These are phyloP conservation scores for Myrmecobius fasciatus DNA, from an alignment of 2,113 vertebrate genomes.

Conservation along the genomic window DNA sequence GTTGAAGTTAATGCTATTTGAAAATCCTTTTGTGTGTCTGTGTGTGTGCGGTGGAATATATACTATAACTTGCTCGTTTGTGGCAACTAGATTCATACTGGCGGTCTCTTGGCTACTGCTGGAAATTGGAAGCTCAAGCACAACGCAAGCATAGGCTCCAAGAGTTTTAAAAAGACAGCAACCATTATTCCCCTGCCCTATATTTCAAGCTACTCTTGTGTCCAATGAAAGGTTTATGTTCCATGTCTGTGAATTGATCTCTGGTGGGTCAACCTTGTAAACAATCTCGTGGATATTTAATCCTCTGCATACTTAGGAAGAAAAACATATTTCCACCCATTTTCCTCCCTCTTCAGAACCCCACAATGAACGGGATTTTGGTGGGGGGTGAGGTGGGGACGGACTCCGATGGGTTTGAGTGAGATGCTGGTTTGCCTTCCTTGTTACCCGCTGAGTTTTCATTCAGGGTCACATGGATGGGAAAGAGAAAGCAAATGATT, in stretches of 20 bases:
- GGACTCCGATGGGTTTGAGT: slow-evolving; percentile 54
- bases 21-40: slow-evolving; percentile 84
- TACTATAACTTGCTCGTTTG: slow-evolving; percentile 88
- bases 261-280: slow-evolving; percentile 53
- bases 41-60: slow-evolving; percentile 86
- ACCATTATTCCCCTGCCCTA: slow-evolving; percentile 63
- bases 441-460: slow-evolving; percentile 48
- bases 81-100: slow-evolving; percentile 88
- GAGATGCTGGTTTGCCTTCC: slow-evolving; percentile 57
- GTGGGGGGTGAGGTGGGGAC: slow-evolving; percentile 15
- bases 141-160: slow-evolving; percentile 74
- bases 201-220: slow-evolving; percentile 55
- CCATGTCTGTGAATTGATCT: slow-evolving; percentile 55
- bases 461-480: slow-evolving; percentile 60
- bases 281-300: slow-evolving; percentile 45
- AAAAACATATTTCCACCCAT: slow-evolving; percentile 43
- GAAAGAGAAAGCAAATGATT: slow-evolving; percentile 35
- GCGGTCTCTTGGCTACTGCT: slow-evolving; percentile 87
- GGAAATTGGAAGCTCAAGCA: slow-evolving; percentile 86
- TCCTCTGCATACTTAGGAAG: slow-evolving; percentile 39
- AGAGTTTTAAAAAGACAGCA: slow-evolving; percentile 83
- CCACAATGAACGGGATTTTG: slow-evolving; percentile 45
- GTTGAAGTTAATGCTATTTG: slow-evolving; percentile 86
- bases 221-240: slow-evolving; percentile 60
- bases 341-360: slow-evolving; percentile 46